Evolutionary conservation across 2,888 invertebrate species (phyloP), one percentile per base, ranked within the genome.

Genomic region (Podabrus alpinus): DNA sequence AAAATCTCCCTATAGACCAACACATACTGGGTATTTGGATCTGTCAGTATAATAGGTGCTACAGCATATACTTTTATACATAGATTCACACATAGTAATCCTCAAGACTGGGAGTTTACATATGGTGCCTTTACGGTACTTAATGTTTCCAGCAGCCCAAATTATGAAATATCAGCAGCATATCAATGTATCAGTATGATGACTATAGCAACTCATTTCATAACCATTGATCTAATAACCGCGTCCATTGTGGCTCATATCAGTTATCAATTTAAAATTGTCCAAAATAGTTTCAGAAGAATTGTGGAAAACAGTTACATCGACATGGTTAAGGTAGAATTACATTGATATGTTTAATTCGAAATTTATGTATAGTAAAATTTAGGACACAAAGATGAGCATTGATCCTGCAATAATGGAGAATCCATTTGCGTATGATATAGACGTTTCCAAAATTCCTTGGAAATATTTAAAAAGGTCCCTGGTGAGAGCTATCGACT

Each of bases 61-160:
- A 64, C 62, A 4, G 62, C 13, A 10, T 64, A 64, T 15, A 64
- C 62, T n/a, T 64, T 64, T 7, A n/a, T 64, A 2, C 62, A 64
- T 64, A 13, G 62, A 64, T 17, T 15, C 19, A 19, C 19, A n/a
- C 62, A 64, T 16, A 17, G 29, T 19, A 72, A 75, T 69, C 59
- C n/a, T 16, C 67, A 67, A n/a, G 72, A 75, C 19, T 75, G 75
- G 75, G 67, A 72, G 17, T 70, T 75, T 21, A 25, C 70, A 7
- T 75, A 70, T 29, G 72, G 72, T 0, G 70, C 75, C 2, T 60
- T 75, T n/a, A 70, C 75, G 3, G 10, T 72, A 10, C 13, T 75
- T 7, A 69, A 75, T 59, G 15, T 66, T n/a, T 72, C 75, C 3
- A 66, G 61, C 24, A 72, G 72, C 66, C 75, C 75, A 15, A 72